These are phyloP conservation scores for Apotomis capreana DNA, from an alignment of 2,888 invertebrate species.

Conservation along the genomic window DNA sequence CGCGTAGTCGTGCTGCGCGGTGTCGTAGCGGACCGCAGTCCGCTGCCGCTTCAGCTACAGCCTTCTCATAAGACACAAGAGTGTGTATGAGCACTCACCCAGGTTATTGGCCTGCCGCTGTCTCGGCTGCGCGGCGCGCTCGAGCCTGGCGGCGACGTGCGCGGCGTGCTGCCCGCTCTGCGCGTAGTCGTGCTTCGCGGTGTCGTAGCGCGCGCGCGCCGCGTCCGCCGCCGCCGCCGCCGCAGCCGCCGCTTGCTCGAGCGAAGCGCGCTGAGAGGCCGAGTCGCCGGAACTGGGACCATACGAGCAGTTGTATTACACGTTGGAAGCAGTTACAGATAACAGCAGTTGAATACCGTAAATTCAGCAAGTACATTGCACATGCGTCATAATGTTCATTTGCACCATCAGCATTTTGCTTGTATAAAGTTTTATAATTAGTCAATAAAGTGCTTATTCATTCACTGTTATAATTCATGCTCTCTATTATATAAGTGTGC, in stretches of 20 bases:
- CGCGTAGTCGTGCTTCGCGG: conserved; percentile 54
- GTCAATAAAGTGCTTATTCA: too few species aligned
- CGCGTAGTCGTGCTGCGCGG: conserved; percentile 66
- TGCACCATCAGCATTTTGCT: too few species aligned
- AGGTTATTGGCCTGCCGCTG: conserved; percentile 48
- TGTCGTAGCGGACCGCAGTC: conserved; percentile 64
- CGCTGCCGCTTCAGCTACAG: conserved; percentile 48
- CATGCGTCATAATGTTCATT: too few species aligned
- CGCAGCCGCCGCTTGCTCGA: conserved; percentile 49
- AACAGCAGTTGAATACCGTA: too few species aligned
- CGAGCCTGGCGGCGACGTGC: too few species aligned
- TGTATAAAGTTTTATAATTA: too few species aligned
- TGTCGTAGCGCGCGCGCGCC: conserved; percentile 43
- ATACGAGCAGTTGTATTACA: not conserved
- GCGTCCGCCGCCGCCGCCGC: conserved; percentile 44
- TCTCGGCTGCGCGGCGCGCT: too few species aligned
- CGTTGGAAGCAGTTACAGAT: too few species aligned
- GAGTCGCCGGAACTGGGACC: conserved; percentile 57
- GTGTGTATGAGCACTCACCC: conserved; percentile 44
- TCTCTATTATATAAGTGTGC: too few species aligned
- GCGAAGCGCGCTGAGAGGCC: conserved; percentile 52
- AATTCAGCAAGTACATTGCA: too few species aligned
- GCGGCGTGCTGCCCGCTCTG: conserved; percentile 13
- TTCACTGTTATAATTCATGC: too few species aligned
- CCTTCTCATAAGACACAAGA: too few species aligned